Evolutionary conservation across 2,113 vertebrate species (phyloP), one percentile per base, ranked within the genome.

Genomic region (Pachypanchax playfairii): DNA sequence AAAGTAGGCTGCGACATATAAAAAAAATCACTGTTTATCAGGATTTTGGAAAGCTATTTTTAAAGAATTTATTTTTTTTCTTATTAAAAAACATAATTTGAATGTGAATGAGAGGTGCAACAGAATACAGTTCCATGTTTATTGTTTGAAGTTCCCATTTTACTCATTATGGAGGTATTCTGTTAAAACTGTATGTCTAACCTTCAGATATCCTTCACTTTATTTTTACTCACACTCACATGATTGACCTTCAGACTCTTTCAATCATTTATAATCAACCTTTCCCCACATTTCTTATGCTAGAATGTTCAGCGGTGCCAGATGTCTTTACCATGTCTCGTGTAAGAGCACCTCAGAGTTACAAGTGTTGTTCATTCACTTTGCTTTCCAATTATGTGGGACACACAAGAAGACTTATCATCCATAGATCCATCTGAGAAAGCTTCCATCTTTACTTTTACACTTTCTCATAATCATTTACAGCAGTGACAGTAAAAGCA

Each of bases 251-350:
- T 28, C 31, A 55, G 20, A 22, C 64, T 52, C 6, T n/a, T 41
- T 60, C 43, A 56, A 52, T 68, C 47, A 51, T 71, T 77, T 52
- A 53, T 31, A 61, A 38, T 44, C 24, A 31, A 17, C 12, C 33
- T 21, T 57, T 35, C 28, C 26, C 31, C 33, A 57, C 36, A 64
- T 51, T 52, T n/a, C 28, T 51, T 15, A 18, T 21, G 56, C 43
- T 28, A 26, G 8, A 5, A 28, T 26, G 46, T 25, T 25, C 42
- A 38, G 31, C 38, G 17, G 29, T 15, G 13, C 31, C 28, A 48
- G 46, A 42, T 49, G 28, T 36, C 25, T 55, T 36, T 14, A 26
- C 10, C 22, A 21, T 14, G 25, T 24, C 52, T 25, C 35, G n/a
- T 50, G 49, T 43, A 47, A 55, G 31, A 13, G 20, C 48, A 73